A percentile compares a stretch with the other conserved stretches of the same genome.
These are phyloP conservation scores for Microchirus variegatus DNA, from an alignment of 2,797 vertebrate genomes.

Conservation along the genomic window DNA sequence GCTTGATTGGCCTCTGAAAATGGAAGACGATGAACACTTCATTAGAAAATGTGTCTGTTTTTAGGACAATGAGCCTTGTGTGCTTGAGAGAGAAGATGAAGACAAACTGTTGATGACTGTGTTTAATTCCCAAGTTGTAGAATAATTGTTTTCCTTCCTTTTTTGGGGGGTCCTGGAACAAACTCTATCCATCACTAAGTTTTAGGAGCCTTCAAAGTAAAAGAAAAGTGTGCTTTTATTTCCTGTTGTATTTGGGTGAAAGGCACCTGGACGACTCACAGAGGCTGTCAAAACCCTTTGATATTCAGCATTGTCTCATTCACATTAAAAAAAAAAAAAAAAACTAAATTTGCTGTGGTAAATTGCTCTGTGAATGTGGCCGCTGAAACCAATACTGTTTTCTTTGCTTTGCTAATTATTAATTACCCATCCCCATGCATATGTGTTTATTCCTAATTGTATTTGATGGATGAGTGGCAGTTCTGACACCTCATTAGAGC, in stretches of 20 bases:
- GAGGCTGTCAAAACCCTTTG: constrained; percentile 31
- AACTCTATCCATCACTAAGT: constrained; percentile 57
- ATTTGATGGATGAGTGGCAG: constrained; percentile 98
- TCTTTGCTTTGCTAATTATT: constrained; percentile 85
- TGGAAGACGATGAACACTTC: constrained; percentile 48
- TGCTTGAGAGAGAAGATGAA: constrained; percentile 62
- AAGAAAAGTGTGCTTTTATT: constrained; percentile 23
- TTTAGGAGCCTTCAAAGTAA: constrained; percentile 30
- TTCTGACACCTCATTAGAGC: constrained; percentile 93
- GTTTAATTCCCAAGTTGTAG: constrained; percentile 66
- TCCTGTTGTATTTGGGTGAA: constrained; percentile 37
- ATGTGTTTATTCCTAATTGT: constrained; percentile 96
- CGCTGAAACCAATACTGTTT: constrained; percentile 80
- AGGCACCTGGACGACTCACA: constrained; percentile 17
- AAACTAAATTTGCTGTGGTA: constrained; percentile 43
- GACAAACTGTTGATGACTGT: constrained; percentile 67
- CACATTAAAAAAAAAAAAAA: constrained; percentile 50
- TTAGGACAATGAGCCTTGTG: constrained; percentile 72
- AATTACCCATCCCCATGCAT: constrained; percentile 81
- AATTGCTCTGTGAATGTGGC: constrained; percentile 72
- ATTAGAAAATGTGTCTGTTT: constrained; percentile 57
- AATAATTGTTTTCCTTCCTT: constrained; percentile 62
- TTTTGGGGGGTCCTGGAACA: constrained; percentile 42
- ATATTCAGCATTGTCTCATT: constrained; percentile 69
- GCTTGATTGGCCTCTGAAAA: constrained; percentile 53